Evolutionary conservation across 2,113 vertebrate species (phyloP), one percentile per base, ranked within the genome.

Genomic region (Aix galericulata): DNA sequence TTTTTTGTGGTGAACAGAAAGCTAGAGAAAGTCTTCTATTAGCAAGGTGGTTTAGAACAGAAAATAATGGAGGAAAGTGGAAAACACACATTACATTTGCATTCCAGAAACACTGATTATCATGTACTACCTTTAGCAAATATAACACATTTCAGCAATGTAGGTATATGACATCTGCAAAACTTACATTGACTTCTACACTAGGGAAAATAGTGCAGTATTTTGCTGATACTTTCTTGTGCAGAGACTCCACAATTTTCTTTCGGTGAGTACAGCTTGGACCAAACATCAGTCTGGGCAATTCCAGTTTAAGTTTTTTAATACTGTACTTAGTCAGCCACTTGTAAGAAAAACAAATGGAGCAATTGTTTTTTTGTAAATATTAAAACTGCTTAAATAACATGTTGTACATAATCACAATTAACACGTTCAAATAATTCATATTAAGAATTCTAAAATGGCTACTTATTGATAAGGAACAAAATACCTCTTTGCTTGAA

Each of bases 321-420:
- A 99, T 89, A 8, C 98, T 95, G 53, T 97, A 98, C 42, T 95
- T 98, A 72, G 89, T 97, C 81, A 99, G 75, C 98, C 98, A 99
- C 98, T 99, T 88, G 82, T 22, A 93, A 91, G 82, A 96, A 86
- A 97, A 78, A 89, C 52, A 93, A 93, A 77, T 4, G 58, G 6
- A 26, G 6, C 25, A 78, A 76, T 0, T 32, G 52, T 27, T 80
- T 75, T 50, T 71, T 56, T 72, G 64, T 32, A 94, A 76, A 64
- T 34, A 64, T 15, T 16, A 42, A 25, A 87, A 68, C 15, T 67
- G 17, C 60, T 78, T 44, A 75, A 91, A 38, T 34, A 52, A 72
- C 5, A 46, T 27, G 18, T 14, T 50, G 31, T 53, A 73, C 20
- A 88, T 53, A 89, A 76, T 60, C 74, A 84, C 38, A 80, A 40